phyloP scores from a whole-genome alignment of 2,797 vertebrate species.

The Anguilla marmorata region DNA sequence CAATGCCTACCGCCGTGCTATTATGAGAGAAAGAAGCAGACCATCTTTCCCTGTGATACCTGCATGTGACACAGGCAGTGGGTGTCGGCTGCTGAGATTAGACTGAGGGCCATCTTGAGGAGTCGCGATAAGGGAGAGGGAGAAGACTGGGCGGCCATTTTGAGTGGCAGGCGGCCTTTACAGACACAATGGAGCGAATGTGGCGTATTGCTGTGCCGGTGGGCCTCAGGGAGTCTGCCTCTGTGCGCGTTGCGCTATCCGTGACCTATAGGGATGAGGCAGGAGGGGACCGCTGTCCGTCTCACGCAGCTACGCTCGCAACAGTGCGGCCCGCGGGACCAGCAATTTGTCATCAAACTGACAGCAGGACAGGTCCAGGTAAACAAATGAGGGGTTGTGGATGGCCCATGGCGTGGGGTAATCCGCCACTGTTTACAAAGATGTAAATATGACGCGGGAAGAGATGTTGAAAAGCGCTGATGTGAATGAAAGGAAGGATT shows the following conservation, averaged over 20 bases:
- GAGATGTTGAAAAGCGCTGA: background rate
- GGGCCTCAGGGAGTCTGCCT: background rate
- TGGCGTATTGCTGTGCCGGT: background rate
- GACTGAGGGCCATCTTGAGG: background rate
- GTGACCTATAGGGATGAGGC: background rate
- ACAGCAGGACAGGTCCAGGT: background rate
- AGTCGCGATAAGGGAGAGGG: background rate
- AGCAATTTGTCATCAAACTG: conserved; percentile 4
- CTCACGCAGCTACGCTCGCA: background rate
- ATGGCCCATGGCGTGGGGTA: background rate
- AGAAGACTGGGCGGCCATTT: background rate
- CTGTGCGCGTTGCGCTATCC: background rate
- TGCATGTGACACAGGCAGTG: background rate
- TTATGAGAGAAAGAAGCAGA: background rate
- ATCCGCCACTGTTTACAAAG: background rate
- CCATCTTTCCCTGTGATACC: background rate
- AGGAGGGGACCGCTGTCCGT: background rate
- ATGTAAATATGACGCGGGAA: background rate
- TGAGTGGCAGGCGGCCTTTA: conserved; percentile 7
- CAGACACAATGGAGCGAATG: background rate
- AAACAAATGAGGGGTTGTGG: background rate
- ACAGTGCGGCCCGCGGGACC: background rate
- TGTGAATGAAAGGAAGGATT: background rate
- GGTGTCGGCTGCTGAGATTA: background rate
- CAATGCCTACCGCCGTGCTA: background rate